Percentiles rank a stretch among this genome's conserved stretches.
Evolutionary conservation across 2,113 vertebrate genomes (phyloP).

Genomic region (Collichthys lucidus): DNA sequence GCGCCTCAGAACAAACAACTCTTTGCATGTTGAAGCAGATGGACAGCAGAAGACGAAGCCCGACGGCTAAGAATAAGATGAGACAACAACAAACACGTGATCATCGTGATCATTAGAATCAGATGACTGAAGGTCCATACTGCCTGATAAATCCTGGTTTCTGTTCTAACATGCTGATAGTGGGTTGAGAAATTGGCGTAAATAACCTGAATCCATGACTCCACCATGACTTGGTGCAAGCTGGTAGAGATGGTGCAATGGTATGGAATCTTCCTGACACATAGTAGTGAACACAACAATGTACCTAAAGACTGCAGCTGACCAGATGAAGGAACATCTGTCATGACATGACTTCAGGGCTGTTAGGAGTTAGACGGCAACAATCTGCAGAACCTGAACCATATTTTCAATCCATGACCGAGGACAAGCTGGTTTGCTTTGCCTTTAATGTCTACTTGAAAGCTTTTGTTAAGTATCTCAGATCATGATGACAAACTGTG

Average conservation of each 20-base stretch:
- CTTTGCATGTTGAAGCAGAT: conserved; percentile 36
- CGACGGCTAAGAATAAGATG: conserved; percentile 38
- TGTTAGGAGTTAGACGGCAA: background rate
- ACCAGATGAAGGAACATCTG: background rate
- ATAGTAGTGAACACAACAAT: background rate
- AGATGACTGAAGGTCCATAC: conserved; percentile 13
- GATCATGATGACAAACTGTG: background rate
- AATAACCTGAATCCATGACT: conserved; percentile 33
- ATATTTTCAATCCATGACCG: background rate
- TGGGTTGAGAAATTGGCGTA: conserved; percentile 59
- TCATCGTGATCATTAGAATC: background rate
- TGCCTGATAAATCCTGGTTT: conserved; percentile 32
- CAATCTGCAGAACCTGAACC: background rate
- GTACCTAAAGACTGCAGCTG: background rate
- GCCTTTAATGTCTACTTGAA: background rate
- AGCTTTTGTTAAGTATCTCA: conserved; percentile 1
- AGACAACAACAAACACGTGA: conserved; percentile 23
- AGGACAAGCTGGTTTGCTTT: background rate
- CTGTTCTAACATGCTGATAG: conserved; percentile 53
- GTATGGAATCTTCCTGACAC: background rate
- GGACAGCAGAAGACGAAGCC: conserved; percentile 34
- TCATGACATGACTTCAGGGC: no score
- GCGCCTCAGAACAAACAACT: conserved; percentile 47
- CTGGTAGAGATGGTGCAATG: background rate
- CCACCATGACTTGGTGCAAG: background rate